phyloP scores from a whole-genome alignment of 2,888 invertebrate species.

The Drosophila ochracea region DNA sequence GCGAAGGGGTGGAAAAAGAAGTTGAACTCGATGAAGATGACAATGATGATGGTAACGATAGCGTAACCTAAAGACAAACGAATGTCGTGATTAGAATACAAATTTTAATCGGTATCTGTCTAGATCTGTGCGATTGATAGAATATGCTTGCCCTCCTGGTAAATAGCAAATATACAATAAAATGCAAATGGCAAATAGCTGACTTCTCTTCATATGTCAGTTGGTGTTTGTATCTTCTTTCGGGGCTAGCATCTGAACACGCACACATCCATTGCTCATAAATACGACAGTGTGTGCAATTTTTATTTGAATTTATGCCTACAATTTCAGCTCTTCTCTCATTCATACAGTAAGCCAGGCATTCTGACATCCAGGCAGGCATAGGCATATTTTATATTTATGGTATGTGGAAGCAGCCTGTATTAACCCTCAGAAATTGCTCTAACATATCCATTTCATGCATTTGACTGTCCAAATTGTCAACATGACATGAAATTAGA shows the following conservation, averaged over 20 bases:
- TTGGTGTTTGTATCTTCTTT: background rate
- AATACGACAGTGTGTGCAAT: slow-evolving; percentile 34
- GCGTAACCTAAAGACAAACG: background rate
- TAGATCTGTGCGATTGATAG: background rate
- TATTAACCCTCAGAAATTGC: slow-evolving; percentile 38
- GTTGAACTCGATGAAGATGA: background rate
- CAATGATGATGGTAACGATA: background rate
- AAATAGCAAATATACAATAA: background rate
- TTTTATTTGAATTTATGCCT: slow-evolving; percentile 32
- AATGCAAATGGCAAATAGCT: background rate
- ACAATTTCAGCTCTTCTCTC: slow-evolving; percentile 8
- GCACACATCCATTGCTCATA: slow-evolving; percentile 19
- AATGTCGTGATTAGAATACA: no score
- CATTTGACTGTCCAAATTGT: slow-evolving; percentile 78
- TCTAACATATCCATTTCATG: slow-evolving; percentile 67
- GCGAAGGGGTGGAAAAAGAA: background rate
- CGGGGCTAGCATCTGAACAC: background rate
- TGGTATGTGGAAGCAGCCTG: slow-evolving; percentile 9
- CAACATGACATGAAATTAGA: slow-evolving; percentile 78
- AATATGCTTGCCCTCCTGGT: background rate
- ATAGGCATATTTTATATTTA: slow-evolving; percentile 40
- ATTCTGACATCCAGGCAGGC: slow-evolving; percentile 10
- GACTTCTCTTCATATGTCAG: background rate
- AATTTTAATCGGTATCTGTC: background rate
- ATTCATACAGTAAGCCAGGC: slow-evolving; percentile 24